phyloP scores from a whole-genome alignment of 2,888 invertebrate species.

The Dasysyrphus albostriatus region DNA sequence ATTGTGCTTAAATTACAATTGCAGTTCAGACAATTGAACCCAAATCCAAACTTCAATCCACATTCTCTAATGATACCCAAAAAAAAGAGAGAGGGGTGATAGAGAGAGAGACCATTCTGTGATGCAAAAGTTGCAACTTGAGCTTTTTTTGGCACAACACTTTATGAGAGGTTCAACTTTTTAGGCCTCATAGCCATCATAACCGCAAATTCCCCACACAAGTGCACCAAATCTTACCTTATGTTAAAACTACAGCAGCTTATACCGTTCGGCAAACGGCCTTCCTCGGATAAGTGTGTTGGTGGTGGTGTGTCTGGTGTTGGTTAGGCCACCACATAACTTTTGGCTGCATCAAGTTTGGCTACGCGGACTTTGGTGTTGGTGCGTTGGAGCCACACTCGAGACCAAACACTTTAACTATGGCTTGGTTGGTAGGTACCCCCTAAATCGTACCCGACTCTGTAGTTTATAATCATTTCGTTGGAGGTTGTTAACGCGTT shows the following conservation, averaged over 20 bases:
- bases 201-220: slow-evolving; percentile 35
- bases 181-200: slow-evolving; percentile 48
- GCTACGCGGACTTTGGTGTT: slow-evolving; percentile 47
- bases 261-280: slow-evolving; percentile 50
- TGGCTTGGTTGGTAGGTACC: slow-evolving; percentile 61
- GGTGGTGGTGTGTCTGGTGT: slow-evolving; percentile 57
- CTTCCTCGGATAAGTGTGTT: slow-evolving; percentile 45
- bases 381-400: slow-evolving; percentile 52
- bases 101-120: slow-evolving; percentile 7
- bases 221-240: slow-evolving; percentile 22
- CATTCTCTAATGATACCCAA: slow-evolving; percentile 20
- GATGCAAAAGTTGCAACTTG: slow-evolving; percentile 64
- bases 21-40: slow-evolving; percentile 65
- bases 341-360: slow-evolving; percentile 73
- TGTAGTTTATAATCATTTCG: slow-evolving; percentile 84
- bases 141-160: slow-evolving; percentile 67
- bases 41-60: slow-evolving; percentile 59
- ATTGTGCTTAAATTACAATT: slow-evolving; percentile 45
- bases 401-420: slow-evolving; percentile 47
- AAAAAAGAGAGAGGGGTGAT: background rate
- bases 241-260: slow-evolving; percentile 17
- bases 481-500: slow-evolving; percentile 84
- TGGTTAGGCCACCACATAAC: slow-evolving; percentile 78
- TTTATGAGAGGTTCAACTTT: slow-evolving; percentile 23
- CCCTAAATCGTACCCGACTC: slow-evolving; percentile 77